Evolutionary conservation across 2,113 vertebrate genomes (phyloP).

Genomic region (Leptobrachium leishanense): DNA sequence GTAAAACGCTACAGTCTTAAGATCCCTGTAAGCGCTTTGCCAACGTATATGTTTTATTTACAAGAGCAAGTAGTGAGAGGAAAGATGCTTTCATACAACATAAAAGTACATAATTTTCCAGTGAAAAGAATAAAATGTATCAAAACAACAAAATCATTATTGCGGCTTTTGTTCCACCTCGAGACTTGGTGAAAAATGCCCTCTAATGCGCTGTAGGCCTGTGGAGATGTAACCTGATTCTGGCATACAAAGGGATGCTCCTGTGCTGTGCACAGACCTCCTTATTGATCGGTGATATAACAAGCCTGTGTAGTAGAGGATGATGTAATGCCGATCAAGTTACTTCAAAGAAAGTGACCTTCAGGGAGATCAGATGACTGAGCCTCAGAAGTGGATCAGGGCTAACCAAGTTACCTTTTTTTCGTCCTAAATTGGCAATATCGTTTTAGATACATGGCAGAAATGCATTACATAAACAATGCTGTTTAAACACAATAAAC

Average conservation of each 20-base stretch:
- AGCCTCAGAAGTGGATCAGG: conserved; percentile 53
- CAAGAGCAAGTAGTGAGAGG: neutral
- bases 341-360: conserved; percentile 66
- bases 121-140: conserved; percentile 10
- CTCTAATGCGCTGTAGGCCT: conserved; percentile 52
- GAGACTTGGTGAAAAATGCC: conserved; percentile 35
- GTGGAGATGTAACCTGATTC: conserved; percentile 58
- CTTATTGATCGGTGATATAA: conserved; percentile 72
- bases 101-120: conserved; percentile 14
- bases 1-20: neutral
- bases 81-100: conserved; percentile 22
- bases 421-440: conserved; percentile 54
- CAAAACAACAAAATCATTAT: conserved; percentile 32
- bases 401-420: conserved; percentile 53
- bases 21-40: neutral
- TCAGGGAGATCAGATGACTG: conserved; percentile 62
- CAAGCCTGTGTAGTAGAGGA: conserved; percentile 61
- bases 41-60: conserved; percentile 25
- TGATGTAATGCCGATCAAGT: conserved; percentile 73
- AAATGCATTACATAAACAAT: conserved; percentile 25
- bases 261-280: conserved; percentile 53
- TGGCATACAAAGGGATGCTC: conserved; percentile 47
- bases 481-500: conserved; percentile 29
- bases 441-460: conserved; percentile 25
- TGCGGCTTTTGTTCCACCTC: conserved; percentile 12